Conservation (phyloP, 1,140 invertebrate species). For the Manduca sexta region DNA sequence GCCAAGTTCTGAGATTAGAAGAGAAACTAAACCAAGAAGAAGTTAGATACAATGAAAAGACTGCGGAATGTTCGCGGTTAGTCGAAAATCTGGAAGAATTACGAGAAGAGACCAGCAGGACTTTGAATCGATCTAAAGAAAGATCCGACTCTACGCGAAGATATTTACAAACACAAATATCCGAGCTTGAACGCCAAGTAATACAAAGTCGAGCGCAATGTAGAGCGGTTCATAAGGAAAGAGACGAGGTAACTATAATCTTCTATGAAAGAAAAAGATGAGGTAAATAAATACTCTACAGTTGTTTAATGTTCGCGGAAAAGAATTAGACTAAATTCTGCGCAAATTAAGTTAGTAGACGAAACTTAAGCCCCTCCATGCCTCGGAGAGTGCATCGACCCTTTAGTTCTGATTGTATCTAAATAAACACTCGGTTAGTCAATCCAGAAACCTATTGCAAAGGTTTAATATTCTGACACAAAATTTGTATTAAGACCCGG, state of each 20-base stretch:
- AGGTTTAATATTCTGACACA: no score
- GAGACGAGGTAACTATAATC: constrained; percentile 77
- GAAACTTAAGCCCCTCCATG: no score
- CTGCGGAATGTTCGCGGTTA: constrained; percentile 68
- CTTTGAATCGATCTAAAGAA: constrained; percentile 78
- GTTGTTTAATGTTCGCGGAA: no score
- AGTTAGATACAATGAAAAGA: constrained; percentile 58
- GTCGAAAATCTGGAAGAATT: constrained; percentile 78
- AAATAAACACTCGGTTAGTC: no score
- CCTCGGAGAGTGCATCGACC: no score
- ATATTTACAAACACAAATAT: constrained; percentile 76
- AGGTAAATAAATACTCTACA: no score
- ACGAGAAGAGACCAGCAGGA: constrained; percentile 78
- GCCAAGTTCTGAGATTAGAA: constrained; percentile 41
- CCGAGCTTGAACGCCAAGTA: constrained; percentile 78
- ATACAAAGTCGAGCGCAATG: constrained; percentile 76
- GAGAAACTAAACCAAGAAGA: constrained; percentile 71
- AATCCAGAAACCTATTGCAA: no score
- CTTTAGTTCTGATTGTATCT: no score
- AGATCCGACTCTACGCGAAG: constrained; percentile 73
- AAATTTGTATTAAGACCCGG: no score
- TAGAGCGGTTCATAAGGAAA: constrained; percentile 77
- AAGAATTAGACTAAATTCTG: no score
- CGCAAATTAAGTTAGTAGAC: no score
- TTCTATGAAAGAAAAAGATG: no score